Conservation (phyloP, 2,113 vertebrate species). For the Notechis scutatus region DNA sequence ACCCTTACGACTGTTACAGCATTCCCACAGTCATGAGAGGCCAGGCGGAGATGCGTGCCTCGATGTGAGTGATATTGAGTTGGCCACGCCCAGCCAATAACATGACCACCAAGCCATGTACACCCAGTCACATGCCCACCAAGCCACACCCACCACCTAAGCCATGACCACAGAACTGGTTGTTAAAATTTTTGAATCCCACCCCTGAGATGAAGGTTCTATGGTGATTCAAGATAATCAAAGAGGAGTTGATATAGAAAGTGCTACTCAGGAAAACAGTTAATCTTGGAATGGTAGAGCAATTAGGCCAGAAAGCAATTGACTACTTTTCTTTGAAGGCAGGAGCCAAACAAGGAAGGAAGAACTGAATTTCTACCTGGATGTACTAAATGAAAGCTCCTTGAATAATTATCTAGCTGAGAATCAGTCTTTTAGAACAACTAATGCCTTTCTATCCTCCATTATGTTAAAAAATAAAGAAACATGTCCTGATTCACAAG, state of each 20-base stretch:
- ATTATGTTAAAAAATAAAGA: not conserved
- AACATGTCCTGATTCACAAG: not conserved
- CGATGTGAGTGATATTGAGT: no score
- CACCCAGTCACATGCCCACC: no score
- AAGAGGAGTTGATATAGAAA: not conserved
- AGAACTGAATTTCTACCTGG: not conserved
- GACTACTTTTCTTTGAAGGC: not conserved
- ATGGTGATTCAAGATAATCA: not conserved
- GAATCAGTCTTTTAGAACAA: not conserved
- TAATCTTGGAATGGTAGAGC: not conserved
- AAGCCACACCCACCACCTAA: no score
- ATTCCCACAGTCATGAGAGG: no score
- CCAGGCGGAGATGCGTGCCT: no score
- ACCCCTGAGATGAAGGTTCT: not conserved
- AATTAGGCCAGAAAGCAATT: not conserved
- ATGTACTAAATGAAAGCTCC: not conserved
- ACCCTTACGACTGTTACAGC: no score
- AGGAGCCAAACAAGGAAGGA: not conserved
- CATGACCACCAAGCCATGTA: no score
- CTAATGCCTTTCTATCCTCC: not conserved
- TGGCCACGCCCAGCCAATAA: no score
- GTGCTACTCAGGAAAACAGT: not conserved
- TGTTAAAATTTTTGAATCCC: no score
- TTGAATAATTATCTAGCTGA: not conserved
- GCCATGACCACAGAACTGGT: no score